phyloP scores from a whole-genome alignment of 2,797 vertebrate genomes.

The Eospalax fontanierii region DNA sequence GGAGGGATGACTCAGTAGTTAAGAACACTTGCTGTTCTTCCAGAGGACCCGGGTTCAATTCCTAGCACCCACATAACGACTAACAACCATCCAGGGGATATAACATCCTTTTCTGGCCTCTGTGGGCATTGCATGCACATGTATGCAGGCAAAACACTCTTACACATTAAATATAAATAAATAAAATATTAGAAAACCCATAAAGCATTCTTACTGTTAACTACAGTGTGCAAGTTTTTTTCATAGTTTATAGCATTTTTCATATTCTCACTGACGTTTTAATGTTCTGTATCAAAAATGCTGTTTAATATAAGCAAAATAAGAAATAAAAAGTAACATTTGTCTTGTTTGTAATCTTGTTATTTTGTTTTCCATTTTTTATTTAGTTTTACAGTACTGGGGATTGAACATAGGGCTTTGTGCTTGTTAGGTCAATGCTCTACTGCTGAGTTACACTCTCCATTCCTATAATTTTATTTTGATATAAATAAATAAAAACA shows the following conservation, averaged over 20 bases:
- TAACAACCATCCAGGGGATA: no score
- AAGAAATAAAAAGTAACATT: background rate
- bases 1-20: no score
- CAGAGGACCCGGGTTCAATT: no score
- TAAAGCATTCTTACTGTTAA: background rate
- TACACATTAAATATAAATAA: no score
- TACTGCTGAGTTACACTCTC: background rate
- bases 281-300: conserved; percentile 46
- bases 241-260: background rate
- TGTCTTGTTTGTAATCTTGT: conserved; percentile 48
- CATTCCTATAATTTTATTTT: conserved; percentile 51
- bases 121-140: no score
- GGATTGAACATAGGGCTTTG: background rate
- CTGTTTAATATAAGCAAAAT: background rate
- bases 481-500: conserved; percentile 47
- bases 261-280: background rate
- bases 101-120: no score
- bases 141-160: no score
- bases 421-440: background rate
- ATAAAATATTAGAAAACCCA: background rate
- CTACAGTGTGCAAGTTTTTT: background rate
- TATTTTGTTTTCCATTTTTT: background rate
- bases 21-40: no score
- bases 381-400: background rate
- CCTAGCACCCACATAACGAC: no score